Conservation (phyloP, 2,113 vertebrate species). For the Grantiella picta region DNA sequence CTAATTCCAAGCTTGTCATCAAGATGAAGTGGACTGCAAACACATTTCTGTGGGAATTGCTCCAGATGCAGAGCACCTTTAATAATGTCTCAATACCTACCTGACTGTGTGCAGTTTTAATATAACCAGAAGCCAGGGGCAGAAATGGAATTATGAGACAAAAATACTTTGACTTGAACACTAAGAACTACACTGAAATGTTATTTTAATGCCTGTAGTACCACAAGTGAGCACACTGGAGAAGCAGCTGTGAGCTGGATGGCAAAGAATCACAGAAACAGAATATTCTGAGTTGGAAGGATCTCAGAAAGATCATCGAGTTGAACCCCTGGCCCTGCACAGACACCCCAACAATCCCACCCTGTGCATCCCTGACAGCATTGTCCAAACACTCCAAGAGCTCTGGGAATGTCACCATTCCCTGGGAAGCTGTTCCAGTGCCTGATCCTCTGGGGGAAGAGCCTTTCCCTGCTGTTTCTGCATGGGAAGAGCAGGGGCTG, state of each 20-base stretch:
- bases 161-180: background rate
- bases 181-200: background rate
- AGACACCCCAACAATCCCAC: background rate
- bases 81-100: background rate
- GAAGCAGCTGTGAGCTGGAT: background rate
- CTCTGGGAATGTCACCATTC: background rate
- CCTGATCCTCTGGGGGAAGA: background rate
- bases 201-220: background rate
- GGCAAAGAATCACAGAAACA: background rate
- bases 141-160: background rate
- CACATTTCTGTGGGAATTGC: background rate
- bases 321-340: background rate
- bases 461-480: background rate
- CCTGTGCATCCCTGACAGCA: fast-evolving
- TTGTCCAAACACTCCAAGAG: background rate
- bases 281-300: background rate
- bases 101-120: background rate
- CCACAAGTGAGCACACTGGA: background rate
- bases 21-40: background rate
- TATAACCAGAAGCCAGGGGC: background rate
- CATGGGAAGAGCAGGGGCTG: background rate
- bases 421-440: background rate
- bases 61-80: background rate
- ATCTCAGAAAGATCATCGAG: fast-evolving
- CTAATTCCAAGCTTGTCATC: background rate